These are phyloP conservation scores for Microtus pennsylvanicus DNA, from an alignment of 2,113 vertebrate genomes.

Conservation along the genomic window DNA sequence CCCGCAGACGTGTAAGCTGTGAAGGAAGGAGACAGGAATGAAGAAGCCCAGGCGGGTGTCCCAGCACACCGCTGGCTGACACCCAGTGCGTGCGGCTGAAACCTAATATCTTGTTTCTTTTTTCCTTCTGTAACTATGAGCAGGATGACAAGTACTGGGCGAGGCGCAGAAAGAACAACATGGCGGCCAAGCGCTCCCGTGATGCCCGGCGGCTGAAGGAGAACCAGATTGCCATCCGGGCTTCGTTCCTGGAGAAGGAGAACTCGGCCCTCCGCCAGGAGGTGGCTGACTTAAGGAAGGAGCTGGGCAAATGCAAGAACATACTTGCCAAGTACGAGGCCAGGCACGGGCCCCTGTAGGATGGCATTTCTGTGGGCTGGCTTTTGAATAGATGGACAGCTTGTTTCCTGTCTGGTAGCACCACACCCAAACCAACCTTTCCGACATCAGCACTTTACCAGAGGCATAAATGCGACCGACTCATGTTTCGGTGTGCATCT, in stretches of 20 bases:
- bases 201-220: constrained; percentile 98
- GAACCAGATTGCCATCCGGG: constrained; percentile 99
- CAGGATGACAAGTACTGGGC: constrained; percentile 99
- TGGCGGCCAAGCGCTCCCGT: constrained; percentile 97
- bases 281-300: constrained; percentile 96
- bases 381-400: constrained; percentile 88
- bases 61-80: neutral
- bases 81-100: constrained; percentile 52
- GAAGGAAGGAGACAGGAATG: neutral
- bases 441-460: constrained; percentile 91
- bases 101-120: constrained; percentile 83
- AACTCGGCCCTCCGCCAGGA: constrained; percentile 95
- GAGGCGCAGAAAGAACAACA: constrained; percentile 99
- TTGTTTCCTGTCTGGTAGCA: constrained; percentile 88
- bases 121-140: constrained; percentile 86
- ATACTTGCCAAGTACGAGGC: constrained; percentile 96
- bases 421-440: constrained; percentile 86
- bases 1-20: neutral
- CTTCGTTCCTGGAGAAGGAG: constrained; percentile 98
- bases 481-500: constrained; percentile 62
- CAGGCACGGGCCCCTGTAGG: constrained; percentile 94
- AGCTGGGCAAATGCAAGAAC: constrained; percentile 98
- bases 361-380: constrained; percentile 74
- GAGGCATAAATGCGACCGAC: constrained; percentile 87
- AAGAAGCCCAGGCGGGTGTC: neutral